Evolutionary conservation across 2,113 vertebrate genomes (phyloP).

Genomic region (Tonatia bakeri): DNA sequence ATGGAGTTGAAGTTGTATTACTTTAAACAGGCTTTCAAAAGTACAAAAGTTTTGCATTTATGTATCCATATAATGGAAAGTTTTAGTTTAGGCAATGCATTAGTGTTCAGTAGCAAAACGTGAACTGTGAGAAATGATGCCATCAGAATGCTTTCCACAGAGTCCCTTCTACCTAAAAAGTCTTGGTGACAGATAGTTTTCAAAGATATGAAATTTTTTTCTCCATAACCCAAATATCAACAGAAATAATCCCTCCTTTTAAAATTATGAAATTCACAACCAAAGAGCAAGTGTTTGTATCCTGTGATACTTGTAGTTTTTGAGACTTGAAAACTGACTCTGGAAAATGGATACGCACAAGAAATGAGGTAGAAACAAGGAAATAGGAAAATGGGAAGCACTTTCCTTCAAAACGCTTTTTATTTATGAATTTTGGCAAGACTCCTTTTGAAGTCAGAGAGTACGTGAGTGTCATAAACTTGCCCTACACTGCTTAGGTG

Average conservation of each 20-base stretch:
- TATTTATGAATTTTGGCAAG: background rate
- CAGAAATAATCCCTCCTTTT: background rate
- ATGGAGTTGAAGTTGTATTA: conserved; percentile 26
- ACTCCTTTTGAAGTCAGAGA: background rate
- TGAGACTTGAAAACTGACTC: background rate
- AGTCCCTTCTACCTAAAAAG: background rate
- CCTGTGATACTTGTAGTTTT: background rate
- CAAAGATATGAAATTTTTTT: background rate
- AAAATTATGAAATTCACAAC: background rate
- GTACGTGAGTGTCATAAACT: background rate
- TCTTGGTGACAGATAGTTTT: background rate
- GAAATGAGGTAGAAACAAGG: background rate
- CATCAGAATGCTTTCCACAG: background rate
- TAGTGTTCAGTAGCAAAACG: background rate
- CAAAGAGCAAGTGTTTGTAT: background rate
- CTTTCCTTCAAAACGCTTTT: background rate
- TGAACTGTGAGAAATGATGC: background rate
- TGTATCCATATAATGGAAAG: background rate
- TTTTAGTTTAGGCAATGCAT: background rate
- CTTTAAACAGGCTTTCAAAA: conserved; percentile 8
- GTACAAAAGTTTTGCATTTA: background rate
- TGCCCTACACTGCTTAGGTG: background rate
- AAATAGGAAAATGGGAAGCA: background rate
- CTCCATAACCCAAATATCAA: background rate
- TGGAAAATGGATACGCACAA: conserved; percentile 8